Base-by-base conservation (phyloP, 2,797 vertebrate species). In the Sitta carolinensis region DNA sequence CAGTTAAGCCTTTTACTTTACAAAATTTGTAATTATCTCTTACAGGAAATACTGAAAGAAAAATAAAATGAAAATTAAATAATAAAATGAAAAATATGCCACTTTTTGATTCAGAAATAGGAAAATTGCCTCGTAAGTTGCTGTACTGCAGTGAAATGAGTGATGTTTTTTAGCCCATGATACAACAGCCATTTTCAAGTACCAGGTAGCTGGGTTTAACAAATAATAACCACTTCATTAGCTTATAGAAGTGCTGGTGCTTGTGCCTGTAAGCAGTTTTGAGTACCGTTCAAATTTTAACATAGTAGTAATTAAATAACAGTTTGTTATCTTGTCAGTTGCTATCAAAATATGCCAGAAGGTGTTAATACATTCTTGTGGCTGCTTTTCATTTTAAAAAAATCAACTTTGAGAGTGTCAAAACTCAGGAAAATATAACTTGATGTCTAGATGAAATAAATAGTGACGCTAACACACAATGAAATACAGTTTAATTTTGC, bases 241-340 rank as follows among this genome's bases (percentile, higher is more conserved):
- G 32, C 13, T 86, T 34, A 52, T 20, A 5, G 19, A 61, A 85
- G 38, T 61, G 47, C 80, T 95, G 61, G 16, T 80, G 66, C 66
- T 64, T 91, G 32, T 86, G 85, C 67, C 63, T 94, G n/a, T 67
- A 47, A 83, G 52, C 34, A 61, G 58, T 57, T 81, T 75, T 57
- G 62, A 90, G 57, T 50, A n/a, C 91, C 79, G 59, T 61, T 92
- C 50, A 67, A 36, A 51, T 76, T 94, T 73, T 69, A 88, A 34
- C 25, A 25, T 30, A 55, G 79, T 52, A 69, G 4, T 75, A 84
- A 84, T 90, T 72, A 89, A 94, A 58, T 72, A 90, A 81, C 89
- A 96, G 91, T 84, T 96, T 93, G 89, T 83, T 94, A 94, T 83
- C 80, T 94, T 96, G 94, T 94, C 89, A 96, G 85, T 78, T 92